Evolutionary conservation across 2,888 invertebrate species (phyloP).

Genomic region (Horisme vitalbata): DNA sequence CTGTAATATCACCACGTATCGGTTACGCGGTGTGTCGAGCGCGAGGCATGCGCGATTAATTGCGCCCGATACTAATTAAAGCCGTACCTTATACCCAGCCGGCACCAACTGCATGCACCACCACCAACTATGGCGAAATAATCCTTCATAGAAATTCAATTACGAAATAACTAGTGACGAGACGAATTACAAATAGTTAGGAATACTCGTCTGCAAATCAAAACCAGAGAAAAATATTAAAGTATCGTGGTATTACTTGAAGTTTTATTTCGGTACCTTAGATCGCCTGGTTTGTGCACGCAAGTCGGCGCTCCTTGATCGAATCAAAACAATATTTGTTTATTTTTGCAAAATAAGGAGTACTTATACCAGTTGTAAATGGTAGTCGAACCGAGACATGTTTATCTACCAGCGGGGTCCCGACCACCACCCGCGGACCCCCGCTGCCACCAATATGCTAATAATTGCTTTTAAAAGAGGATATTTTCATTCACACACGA

Average conservation of each 20-base stretch:
- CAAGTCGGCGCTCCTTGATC: conserved; percentile 21
- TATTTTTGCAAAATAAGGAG: conserved; percentile 24
- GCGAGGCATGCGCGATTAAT: conserved; percentile 46
- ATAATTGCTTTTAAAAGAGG: conserved; percentile 47
- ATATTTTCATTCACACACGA: conserved; percentile 43
- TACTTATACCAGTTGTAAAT: conserved; percentile 25
- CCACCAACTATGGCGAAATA: neutral
- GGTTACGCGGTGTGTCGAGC: conserved; percentile 33
- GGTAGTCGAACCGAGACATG: conserved; percentile 43
- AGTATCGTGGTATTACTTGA: conserved; percentile 6
- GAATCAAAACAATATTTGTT: conserved; percentile 25
- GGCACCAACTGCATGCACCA: neutral
- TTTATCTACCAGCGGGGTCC: conserved; percentile 59
- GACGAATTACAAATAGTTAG: neutral
- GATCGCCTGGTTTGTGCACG: conserved; percentile 15
- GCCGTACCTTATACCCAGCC: conserved; percentile 10
- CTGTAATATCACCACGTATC: conserved; percentile 23
- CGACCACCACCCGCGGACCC: conserved; percentile 38
- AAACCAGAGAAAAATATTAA: neutral
- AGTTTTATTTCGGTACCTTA: too few relatives aligned
- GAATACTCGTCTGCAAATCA: neutral
- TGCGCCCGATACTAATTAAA: conserved; percentile 44
- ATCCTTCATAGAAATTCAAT: neutral
- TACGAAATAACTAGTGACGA: too few relatives aligned
- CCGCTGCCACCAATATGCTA: conserved; percentile 55